A percentile compares a stretch with the other conserved stretches of the same genome.
These are phyloP conservation scores for Linnaemya vulpina DNA, from an alignment of 2,888 invertebrate species.

Conservation along the genomic window DNA sequence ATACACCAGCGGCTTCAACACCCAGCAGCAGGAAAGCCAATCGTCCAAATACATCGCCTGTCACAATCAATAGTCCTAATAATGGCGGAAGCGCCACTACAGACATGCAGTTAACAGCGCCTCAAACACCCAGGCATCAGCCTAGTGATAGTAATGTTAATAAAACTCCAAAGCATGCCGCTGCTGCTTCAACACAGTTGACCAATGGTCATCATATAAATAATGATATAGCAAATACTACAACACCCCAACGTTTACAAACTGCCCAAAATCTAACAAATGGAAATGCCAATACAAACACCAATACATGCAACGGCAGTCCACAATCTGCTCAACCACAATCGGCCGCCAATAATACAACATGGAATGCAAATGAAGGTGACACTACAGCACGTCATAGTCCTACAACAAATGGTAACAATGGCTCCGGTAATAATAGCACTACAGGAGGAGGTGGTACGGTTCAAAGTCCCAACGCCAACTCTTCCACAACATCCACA, in stretches of 20 bases:
- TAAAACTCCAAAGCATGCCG: constrained; percentile 78
- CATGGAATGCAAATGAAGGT: constrained; percentile 71
- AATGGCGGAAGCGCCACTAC: constrained; percentile 20
- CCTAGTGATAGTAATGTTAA: constrained; percentile 45
- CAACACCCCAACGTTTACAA: constrained; percentile 74
- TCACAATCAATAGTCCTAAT: constrained; percentile 58
- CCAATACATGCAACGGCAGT: constrained; percentile 74
- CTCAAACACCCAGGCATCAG: constrained; percentile 69
- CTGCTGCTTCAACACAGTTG: constrained; percentile 71
- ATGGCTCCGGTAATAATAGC: constrained; percentile 23
- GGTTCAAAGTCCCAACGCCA: constrained; percentile 74
- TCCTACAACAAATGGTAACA: constrained; percentile 73
- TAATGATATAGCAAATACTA: constrained; percentile 62
- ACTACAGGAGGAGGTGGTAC: background rate
- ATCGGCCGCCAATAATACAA: constrained; percentile 63
- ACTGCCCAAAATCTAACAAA: constrained; percentile 77
- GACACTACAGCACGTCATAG: constrained; percentile 68
- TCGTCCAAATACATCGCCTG: constrained; percentile 62
- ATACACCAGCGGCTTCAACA: constrained; percentile 35
- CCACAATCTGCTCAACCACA: constrained; percentile 77
- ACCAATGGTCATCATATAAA: constrained; percentile 71
- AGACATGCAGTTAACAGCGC: constrained; percentile 25
- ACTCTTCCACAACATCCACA: constrained; percentile 59
- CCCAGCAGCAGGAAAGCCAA: constrained; percentile 64
- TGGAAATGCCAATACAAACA: constrained; percentile 71